Evolutionary conservation across 2,113 vertebrate species (phyloP), one percentile per base, ranked within the genome.

Genomic region (Bagarius yarrelli): DNA sequence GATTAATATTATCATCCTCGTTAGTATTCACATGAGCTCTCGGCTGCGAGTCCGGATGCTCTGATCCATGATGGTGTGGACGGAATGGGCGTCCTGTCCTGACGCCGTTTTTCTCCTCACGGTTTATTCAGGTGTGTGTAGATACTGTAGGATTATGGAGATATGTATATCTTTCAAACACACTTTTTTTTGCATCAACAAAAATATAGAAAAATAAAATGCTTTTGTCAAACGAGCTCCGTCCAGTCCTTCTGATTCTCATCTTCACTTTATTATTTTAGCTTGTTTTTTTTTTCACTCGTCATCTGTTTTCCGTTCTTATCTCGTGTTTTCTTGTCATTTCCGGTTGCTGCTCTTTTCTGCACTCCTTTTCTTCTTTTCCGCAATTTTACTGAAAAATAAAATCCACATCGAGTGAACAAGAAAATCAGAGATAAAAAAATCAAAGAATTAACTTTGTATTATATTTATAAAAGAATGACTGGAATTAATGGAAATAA

Each of bases 151-250:
- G 44, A 47, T 8, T 47, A 80, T 5, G 8, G 21, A 30, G 73
- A 81, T 91, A 91, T 92, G 91, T 91, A 92, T 91, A 91, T 89
- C 87, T 89, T 83, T 91, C 61, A 88, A 92, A 90, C 91, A 91
- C 88, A 91, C 87, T 87, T 77, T 47, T n/a, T 56, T 86, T 34
- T 78, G 27, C 61, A 80, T 73, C 34, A 73, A 44, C 14, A 91
- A 83, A 93, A 91, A 89, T 89, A 92, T 93, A 93, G 90, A 93
- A 93, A 93, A 93, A 93, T 93, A 93, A 92, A 92, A 92, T 87
- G 90, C 91, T 91, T 91, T 91, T 88, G 90, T 89, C 88, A 91
- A 91, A 91, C 84, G 89, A 86, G 89, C 88, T 86, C 89, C 85
- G 88, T 87, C 87, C 56, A 47, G n/a, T 72, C 15, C 2, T 53